Conservation (phyloP, 1,140 invertebrate genomes). For the Ips nitidus region DNA sequence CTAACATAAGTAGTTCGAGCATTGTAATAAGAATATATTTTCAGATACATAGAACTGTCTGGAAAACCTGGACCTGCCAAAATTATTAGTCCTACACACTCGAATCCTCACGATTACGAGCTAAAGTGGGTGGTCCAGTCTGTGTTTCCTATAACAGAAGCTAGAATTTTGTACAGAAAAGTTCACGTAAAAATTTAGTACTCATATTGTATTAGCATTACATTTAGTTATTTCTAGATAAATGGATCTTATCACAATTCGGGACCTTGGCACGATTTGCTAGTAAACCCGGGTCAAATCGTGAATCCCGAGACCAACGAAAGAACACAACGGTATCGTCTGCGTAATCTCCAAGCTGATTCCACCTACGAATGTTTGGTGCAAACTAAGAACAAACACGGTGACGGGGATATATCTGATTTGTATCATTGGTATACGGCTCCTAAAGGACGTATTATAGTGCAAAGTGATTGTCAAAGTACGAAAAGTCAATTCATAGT, state of each 20-base stretch:
- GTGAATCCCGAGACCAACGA: conserved; percentile 47
- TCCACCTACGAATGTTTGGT: conserved; percentile 66
- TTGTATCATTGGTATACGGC: conserved; percentile 51
- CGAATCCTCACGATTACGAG: conserved; percentile 60
- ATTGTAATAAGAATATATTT: conserved; percentile 26
- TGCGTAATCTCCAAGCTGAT: conserved; percentile 60
- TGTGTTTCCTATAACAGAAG: conserved; percentile 65
- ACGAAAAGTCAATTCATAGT: background rate
- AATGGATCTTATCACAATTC: conserved; percentile 72
- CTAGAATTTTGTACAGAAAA: conserved; percentile 63
- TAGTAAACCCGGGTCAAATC: conserved; percentile 48
- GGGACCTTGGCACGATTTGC: conserved; percentile 71
- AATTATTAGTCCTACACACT: conserved; percentile 63
- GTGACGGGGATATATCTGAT: conserved; percentile 62
- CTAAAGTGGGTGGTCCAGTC: conserved; percentile 65
- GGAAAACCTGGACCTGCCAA: conserved; percentile 66
- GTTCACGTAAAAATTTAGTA: conserved; percentile 56
- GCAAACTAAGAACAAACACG: conserved; percentile 67
- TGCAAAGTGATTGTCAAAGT: conserved; percentile 21
- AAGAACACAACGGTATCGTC: conserved; percentile 43
- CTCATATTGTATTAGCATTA: conserved; percentile 20
- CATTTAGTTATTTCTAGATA: conserved; percentile 55
- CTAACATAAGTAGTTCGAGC: background rate
- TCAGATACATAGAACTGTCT: conserved; percentile 62
- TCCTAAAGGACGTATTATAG: conserved; percentile 39